Percentiles rank a stretch among this genome's conserved stretches.
Evolutionary conservation across 2,888 invertebrate species (phyloP).

Genomic region (Nomada flava): DNA sequence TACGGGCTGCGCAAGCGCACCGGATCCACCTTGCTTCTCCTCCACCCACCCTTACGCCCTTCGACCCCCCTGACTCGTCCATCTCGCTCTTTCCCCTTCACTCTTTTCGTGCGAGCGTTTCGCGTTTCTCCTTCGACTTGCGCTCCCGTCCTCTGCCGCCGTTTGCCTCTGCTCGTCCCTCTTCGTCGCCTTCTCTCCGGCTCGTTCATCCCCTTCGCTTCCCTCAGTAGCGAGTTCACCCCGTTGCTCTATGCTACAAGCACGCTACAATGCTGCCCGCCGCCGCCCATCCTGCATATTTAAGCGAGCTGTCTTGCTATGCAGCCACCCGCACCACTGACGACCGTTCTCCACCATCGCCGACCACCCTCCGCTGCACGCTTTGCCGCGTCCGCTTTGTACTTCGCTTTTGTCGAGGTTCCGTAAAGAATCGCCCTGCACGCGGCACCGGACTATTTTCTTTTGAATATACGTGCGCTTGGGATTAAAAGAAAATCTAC

Average conservation of each 20-base stretch:
- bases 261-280: constrained; percentile 81
- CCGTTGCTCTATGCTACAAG: constrained; percentile 81
- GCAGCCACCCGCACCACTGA: constrained; percentile 76
- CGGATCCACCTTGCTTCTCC: constrained; percentile 65
- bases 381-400: constrained; percentile 44
- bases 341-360: constrained; percentile 69
- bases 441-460: not conserved
- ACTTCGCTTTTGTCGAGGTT: constrained; percentile 20
- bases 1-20: constrained; percentile 83
- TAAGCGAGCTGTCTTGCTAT: constrained; percentile 83
- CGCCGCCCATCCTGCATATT: constrained; percentile 84
- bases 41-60: constrained; percentile 44
- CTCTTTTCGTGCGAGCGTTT: constrained; percentile 6
- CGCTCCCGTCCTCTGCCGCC: not conserved
- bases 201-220: constrained; percentile 77
- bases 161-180: constrained; percentile 32
- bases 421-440: constrained; percentile 1
- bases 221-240: constrained; percentile 80
- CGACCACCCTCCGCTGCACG: constrained; percentile 30
- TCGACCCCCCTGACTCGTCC: constrained; percentile 24
- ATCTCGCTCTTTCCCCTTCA: constrained; percentile 23
- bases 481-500: not conserved
- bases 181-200: constrained; percentile 49
- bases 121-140: constrained; percentile 25
- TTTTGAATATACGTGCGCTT: not conserved